These are phyloP conservation scores for Thamnophis elegans DNA, from an alignment of 2,797 vertebrate species.

Conservation along the genomic window DNA sequence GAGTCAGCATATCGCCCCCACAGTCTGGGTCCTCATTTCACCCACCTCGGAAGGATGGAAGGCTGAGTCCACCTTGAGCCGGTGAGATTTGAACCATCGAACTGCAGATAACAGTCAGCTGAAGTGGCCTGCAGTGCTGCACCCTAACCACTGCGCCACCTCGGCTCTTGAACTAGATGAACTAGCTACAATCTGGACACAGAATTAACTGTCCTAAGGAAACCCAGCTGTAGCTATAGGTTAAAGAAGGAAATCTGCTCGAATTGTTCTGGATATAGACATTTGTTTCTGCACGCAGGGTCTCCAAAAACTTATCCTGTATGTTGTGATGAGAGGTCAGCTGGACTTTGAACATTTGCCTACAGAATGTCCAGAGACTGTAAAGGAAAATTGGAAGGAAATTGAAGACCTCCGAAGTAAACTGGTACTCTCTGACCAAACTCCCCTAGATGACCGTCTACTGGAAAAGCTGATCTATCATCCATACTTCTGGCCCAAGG, in stretches of 20 bases:
- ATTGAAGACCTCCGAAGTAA: slow-evolving; percentile 50
- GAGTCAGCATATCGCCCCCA: too few relatives aligned
- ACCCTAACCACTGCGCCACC: too few relatives aligned
- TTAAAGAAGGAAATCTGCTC: not conserved
- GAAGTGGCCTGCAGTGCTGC: too few relatives aligned
- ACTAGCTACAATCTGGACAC: not conserved
- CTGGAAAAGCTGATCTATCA: slow-evolving; percentile 59
- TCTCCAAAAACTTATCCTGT: slow-evolving; percentile 63
- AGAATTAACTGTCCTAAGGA: not conserved
- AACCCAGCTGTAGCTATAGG: not conserved
- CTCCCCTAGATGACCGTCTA: not conserved
- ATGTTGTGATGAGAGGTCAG: slow-evolving; percentile 52
- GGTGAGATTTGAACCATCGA: too few relatives aligned
- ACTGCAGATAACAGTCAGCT: too few relatives aligned
- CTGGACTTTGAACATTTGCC: slow-evolving; percentile 44
- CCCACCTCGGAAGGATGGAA: too few relatives aligned
- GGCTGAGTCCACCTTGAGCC: too few relatives aligned
- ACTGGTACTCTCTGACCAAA: slow-evolving; percentile 34
- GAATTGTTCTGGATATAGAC: not conserved
- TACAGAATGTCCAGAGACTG: not conserved
- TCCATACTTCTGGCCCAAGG: slow-evolving; percentile 71
- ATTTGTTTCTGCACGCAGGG: slow-evolving; percentile 53
- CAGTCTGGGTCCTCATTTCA: too few relatives aligned
- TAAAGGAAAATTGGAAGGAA: slow-evolving; percentile 19
- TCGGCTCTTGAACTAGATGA: too few relatives aligned